phyloP scores from a whole-genome alignment of 1,140 invertebrate genomes.

The Formica selysi region DNA sequence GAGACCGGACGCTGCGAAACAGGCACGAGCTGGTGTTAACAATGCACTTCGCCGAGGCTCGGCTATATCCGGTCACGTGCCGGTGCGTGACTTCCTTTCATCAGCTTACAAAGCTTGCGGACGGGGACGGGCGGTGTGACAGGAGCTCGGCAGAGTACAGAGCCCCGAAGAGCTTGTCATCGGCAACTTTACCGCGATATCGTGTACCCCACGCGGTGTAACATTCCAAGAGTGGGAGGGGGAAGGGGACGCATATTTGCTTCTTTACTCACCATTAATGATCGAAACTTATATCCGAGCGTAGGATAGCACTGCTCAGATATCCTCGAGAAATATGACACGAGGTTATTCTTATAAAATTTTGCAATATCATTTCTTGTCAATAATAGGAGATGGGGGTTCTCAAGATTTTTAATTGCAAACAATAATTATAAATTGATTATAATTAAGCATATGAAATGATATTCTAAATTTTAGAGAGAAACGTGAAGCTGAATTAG shows the following conservation, averaged over 20 bases:
- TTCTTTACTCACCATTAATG: slow-evolving; percentile 32
- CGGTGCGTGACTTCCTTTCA: slow-evolving; percentile 75
- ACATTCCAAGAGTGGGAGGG: background rate
- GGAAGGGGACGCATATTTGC: too few relatives aligned
- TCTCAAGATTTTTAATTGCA: too few relatives aligned
- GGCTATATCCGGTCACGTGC: slow-evolving; percentile 74
- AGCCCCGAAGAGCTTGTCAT: slow-evolving; percentile 40
- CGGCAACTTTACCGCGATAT: slow-evolving; percentile 56
- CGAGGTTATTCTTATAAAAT: background rate
- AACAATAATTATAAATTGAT: too few relatives aligned
- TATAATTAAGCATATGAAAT: too few relatives aligned
- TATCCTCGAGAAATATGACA: background rate
- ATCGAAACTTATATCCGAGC: background rate
- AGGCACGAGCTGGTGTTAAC: slow-evolving; percentile 71
- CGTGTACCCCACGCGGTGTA: background rate
- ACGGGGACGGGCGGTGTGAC: slow-evolving; percentile 18
- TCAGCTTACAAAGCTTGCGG: slow-evolving; percentile 69
- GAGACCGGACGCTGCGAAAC: slow-evolving; percentile 75
- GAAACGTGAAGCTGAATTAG: too few relatives aligned
- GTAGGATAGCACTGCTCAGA: background rate
- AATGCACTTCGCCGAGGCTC: slow-evolving; percentile 76
- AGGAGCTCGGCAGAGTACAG: slow-evolving; percentile 26
- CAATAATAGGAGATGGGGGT: too few relatives aligned
- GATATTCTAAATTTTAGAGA: too few relatives aligned
- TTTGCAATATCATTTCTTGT: background rate